These are phyloP conservation scores for Caenorhabditis virilis DNA, from an alignment of 2,888 invertebrate species.

Conservation along the genomic window DNA sequence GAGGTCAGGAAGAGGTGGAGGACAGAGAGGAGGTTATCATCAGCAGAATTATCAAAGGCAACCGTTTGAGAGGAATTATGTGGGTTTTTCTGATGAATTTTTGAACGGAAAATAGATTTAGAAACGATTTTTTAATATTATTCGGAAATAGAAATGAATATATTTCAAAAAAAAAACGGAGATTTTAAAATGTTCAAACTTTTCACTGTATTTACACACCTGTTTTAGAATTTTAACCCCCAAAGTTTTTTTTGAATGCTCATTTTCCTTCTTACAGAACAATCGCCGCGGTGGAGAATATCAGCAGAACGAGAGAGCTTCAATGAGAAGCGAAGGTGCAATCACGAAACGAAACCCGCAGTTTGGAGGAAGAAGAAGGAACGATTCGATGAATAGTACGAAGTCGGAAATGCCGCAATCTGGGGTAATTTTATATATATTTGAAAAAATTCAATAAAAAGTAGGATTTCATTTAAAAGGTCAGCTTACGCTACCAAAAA, in stretches of 20 bases:
- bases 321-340: slow-evolving; percentile 44
- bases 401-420: slow-evolving; percentile 44
- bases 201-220: no score
- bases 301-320: slow-evolving; percentile 35
- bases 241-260: no score
- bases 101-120: not conserved
- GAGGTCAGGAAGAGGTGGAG: not conserved
- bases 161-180: no score
- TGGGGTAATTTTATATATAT: not conserved
- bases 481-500: no score
- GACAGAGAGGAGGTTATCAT: not conserved
- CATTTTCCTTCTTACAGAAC: no score
- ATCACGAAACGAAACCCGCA: slow-evolving; percentile 15
- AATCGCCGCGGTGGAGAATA: no score
- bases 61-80: slow-evolving; percentile 15
- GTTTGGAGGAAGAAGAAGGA: slow-evolving; percentile 26
- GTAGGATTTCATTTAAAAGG: no score
- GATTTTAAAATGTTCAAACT: no score
- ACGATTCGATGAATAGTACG: slow-evolving; percentile 56
- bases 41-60: slow-evolving; percentile 2
- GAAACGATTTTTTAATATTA: not conserved
- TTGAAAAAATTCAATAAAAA: no score
- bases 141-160: no score
- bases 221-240: no score
- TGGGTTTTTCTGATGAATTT: slow-evolving; percentile 5